Percentiles rank a stretch among this genome's conserved stretches.
phyloP scores from a whole-genome alignment of 2,888 invertebrate species.

The Ochlodes sylvanus region DNA sequence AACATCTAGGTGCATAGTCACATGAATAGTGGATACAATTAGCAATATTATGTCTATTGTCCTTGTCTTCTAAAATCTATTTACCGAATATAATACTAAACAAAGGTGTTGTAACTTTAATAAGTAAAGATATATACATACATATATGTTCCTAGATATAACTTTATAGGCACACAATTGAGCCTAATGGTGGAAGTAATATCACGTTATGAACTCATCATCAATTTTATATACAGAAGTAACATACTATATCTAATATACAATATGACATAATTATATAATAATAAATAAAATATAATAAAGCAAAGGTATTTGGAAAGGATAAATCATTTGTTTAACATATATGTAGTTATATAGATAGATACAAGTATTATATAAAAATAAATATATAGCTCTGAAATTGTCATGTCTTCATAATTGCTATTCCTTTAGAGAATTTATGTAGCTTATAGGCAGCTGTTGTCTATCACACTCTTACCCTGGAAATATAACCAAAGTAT shows the following conservation, averaged over 20 bases:
- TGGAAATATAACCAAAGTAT: slow-evolving; percentile 36
- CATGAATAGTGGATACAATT: not conserved
- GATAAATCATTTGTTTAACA: not conserved
- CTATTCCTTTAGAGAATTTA: slow-evolving; percentile 9
- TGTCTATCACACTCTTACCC: slow-evolving; percentile 40
- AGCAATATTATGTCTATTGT: not conserved
- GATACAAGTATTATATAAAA: slow-evolving; percentile 18
- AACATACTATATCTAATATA: too few relatives aligned
- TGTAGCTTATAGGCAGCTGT: slow-evolving; percentile 30
- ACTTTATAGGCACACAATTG: not conserved
- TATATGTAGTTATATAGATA: not conserved
- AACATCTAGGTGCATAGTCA: slow-evolving; percentile 29
- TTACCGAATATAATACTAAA: slow-evolving; percentile 1
- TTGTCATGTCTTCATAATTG: slow-evolving; percentile 27
- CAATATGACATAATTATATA: not conserved
- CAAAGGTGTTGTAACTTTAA: not conserved
- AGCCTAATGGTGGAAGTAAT: not conserved
- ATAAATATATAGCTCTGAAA: slow-evolving; percentile 13
- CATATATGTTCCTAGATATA: not conserved
- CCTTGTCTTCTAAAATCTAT: slow-evolving; percentile 1
- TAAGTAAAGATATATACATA: slow-evolving; percentile 20
- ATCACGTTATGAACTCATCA: not conserved
- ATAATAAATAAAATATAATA: not conserved
- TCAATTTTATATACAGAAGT: not conserved
- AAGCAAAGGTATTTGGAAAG: too few relatives aligned